Evolutionary conservation across 1,140 invertebrate species (phyloP).

Genomic region (Grapholita molesta): DNA sequence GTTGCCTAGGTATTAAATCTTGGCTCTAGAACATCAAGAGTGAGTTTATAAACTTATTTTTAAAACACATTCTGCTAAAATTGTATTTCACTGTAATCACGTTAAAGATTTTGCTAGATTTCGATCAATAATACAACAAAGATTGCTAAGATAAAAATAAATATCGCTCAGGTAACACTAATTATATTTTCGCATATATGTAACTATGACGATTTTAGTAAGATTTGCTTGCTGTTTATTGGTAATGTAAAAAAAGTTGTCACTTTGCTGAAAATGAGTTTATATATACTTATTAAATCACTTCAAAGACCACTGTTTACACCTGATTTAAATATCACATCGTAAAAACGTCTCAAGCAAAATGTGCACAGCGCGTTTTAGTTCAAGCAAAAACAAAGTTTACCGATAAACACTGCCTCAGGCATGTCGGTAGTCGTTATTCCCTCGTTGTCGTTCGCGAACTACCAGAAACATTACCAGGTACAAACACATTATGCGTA

Average conservation of each 20-base stretch:
- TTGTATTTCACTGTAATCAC: background rate
- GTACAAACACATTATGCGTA: constrained; percentile 37
- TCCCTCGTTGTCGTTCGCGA: constrained; percentile 48
- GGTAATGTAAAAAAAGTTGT: too few relatives aligned
- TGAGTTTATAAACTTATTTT: background rate
- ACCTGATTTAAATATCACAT: background rate
- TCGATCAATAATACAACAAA: background rate
- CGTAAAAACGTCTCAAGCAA: too few relatives aligned
- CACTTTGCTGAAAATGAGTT: too few relatives aligned
- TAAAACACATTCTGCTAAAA: background rate
- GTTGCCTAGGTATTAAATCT: constrained; percentile 15
- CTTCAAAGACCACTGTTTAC: too few relatives aligned
- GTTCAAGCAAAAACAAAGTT: constrained; percentile 29
- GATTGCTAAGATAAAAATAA: constrained; percentile 11
- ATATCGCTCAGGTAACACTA: background rate
- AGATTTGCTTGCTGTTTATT: too few relatives aligned
- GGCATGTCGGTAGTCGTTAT: constrained; percentile 49
- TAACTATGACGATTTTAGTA: background rate
- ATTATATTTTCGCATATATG: too few relatives aligned
- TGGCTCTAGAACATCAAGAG: background rate
- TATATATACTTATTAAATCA: too few relatives aligned
- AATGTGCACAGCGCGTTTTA: background rate
- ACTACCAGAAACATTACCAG: constrained; percentile 45
- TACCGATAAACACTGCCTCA: constrained; percentile 61
- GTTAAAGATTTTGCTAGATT: background rate